Evolutionary conservation across 2,888 invertebrate species (phyloP).

Genomic region (Pseudeuparius sepicola): DNA sequence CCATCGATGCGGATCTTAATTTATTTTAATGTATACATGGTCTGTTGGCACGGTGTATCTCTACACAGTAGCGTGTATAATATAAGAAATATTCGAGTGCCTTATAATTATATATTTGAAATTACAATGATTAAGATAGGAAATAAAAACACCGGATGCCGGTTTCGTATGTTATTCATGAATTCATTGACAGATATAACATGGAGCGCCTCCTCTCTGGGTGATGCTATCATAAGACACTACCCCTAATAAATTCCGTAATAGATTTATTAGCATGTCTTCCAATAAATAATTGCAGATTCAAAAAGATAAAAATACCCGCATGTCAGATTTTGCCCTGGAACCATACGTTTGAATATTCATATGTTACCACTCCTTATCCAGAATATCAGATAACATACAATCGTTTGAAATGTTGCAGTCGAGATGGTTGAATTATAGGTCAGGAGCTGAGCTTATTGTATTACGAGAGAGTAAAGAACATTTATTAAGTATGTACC

Average conservation of each 20-base stretch:
- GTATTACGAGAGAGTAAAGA: too few relatives aligned
- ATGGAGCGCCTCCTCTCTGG: constrained; percentile 24
- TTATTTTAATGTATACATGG: constrained; percentile 16
- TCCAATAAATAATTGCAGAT: constrained; percentile 20
- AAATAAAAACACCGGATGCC: constrained; percentile 1
- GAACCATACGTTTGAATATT: too few relatives aligned
- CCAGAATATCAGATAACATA: too few relatives aligned
- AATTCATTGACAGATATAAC: constrained; percentile 29
- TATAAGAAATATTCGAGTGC: constrained; percentile 35
- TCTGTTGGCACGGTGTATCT: constrained; percentile 26
- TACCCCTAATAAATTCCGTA: constrained; percentile 26
- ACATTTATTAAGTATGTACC: too few relatives aligned
- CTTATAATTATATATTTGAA: constrained; percentile 41
- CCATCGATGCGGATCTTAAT: constrained; percentile 1
- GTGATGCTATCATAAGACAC: constrained; percentile 19
- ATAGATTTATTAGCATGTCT: constrained; percentile 27
- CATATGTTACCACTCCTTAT: too few relatives aligned
- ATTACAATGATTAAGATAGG: constrained; percentile 39
- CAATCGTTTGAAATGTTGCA: too few relatives aligned
- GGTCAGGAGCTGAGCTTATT: too few relatives aligned
- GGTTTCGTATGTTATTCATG: constrained; percentile 29
- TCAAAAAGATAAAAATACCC: constrained; percentile 8
- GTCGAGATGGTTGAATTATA: too few relatives aligned
- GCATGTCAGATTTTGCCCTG: too few relatives aligned
- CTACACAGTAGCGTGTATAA: constrained; percentile 40